phyloP scores from a whole-genome alignment of 2,113 vertebrate genomes.

The Crocuta crocuta region DNA sequence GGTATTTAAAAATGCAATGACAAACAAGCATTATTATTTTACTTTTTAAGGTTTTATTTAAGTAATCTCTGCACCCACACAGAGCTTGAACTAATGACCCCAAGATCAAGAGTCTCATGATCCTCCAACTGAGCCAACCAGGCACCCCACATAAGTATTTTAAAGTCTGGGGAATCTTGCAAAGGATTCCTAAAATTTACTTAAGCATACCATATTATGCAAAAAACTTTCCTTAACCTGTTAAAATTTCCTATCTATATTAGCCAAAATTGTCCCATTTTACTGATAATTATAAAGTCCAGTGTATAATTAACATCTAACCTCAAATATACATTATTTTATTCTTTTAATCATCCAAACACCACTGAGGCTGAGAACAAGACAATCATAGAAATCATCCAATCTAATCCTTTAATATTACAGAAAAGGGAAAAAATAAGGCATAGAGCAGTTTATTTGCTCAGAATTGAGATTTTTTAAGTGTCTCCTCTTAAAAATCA shows the following conservation, averaged over 20 bases:
- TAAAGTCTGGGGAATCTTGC: background rate
- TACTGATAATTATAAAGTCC: background rate
- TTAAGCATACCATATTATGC: background rate
- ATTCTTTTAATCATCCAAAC: constrained; percentile 33
- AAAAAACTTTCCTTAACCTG: constrained; percentile 23
- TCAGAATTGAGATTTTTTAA: background rate
- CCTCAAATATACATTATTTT: constrained; percentile 10
- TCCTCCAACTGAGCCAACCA: background rate
- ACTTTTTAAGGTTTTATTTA: background rate
- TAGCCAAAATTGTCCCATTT: background rate
- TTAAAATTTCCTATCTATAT: background rate
- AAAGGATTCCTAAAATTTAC: constrained; percentile 14
- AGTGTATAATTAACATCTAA: background rate
- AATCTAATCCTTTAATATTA: constrained; percentile 44
- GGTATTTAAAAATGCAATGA: background rate
- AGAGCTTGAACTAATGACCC: background rate
- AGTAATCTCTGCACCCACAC: background rate
- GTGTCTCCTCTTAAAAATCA: background rate
- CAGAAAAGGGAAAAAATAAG: constrained; percentile 2
- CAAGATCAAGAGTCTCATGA: background rate
- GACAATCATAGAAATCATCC: constrained; percentile 15
- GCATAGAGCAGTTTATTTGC: background rate
- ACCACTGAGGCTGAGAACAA: background rate
- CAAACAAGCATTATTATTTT: background rate
- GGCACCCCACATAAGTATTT: background rate